A percentile compares a stretch with the other conserved stretches of the same genome.
These are phyloP conservation scores for Megaptera novaeangliae DNA, from an alignment of 2,113 vertebrate species.

Conservation along the genomic window DNA sequence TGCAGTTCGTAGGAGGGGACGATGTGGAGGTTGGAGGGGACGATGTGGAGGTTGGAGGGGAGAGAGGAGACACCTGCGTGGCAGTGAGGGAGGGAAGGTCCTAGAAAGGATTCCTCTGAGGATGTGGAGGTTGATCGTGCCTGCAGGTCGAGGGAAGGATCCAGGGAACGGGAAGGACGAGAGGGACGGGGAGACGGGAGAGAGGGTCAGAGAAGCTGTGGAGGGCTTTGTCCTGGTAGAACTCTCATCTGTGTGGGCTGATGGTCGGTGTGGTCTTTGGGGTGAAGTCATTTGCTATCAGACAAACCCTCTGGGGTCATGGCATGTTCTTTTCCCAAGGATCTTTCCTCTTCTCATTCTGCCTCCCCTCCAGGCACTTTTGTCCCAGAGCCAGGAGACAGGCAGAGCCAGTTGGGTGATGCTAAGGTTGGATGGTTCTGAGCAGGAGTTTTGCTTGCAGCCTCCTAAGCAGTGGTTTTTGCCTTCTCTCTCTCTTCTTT, in stretches of 20 bases:
- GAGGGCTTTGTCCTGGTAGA: background rate
- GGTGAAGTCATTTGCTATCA: background rate
- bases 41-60: too few relatives aligned
- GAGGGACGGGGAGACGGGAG: rapidly evolving
- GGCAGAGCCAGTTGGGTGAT: rapidly evolving
- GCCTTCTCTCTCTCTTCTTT: background rate
- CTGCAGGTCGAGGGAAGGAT: rapidly evolving
- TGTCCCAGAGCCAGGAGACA: background rate
- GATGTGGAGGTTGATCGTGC: rapidly evolving
- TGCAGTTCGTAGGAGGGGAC: too few relatives aligned
- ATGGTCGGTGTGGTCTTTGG: background rate
- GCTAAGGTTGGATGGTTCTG: background rate
- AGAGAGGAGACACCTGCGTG: rapidly evolving
- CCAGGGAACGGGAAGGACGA: rapidly evolving
- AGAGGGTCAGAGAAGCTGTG: background rate
- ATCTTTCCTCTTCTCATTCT: background rate
- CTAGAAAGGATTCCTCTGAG: background rate
- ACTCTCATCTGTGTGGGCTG: rapidly evolving
- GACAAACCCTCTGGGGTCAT: background rate
- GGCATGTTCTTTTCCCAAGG: rapidly evolving
- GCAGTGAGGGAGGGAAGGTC: background rate
- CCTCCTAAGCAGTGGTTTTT: background rate
- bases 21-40: too few relatives aligned
- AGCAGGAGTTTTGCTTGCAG: background rate
- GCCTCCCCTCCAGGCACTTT: background rate